A percentile compares a stretch with the other conserved stretches of the same genome.
These are phyloP conservation scores for Drosophila macrospina DNA, from an alignment of 2,888 invertebrate species.

Conservation along the genomic window DNA sequence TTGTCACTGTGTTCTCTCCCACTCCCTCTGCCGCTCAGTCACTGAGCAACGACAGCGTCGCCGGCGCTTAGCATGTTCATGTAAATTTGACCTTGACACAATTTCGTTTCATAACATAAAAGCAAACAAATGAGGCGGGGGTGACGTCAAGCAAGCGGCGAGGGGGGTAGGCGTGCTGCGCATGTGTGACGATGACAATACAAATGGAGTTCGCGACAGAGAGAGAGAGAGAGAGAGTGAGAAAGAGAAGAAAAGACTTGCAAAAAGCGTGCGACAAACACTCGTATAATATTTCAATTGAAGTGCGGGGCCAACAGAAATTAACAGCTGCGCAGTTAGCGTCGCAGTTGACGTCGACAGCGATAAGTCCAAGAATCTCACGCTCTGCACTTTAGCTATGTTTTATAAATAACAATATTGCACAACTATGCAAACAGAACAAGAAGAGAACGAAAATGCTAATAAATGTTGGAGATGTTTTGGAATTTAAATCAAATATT, in stretches of 20 bases:
- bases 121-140: slow-evolving; percentile 74
- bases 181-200: slow-evolving; percentile 52
- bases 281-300: slow-evolving; percentile 76
- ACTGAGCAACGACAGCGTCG: slow-evolving; percentile 34
- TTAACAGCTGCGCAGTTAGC: slow-evolving; percentile 22
- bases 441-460: slow-evolving; percentile 32
- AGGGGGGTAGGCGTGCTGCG: slow-evolving; percentile 15
- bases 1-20: neutral
- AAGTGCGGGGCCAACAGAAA: slow-evolving; percentile 71
- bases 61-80: slow-evolving; percentile 78
- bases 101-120: slow-evolving; percentile 79
- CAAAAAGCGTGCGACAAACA: slow-evolving; percentile 39
- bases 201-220: slow-evolving; percentile 16
- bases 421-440: slow-evolving; percentile 47
- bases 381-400: slow-evolving; percentile 71
- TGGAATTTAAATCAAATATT: slow-evolving; percentile 50
- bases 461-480: slow-evolving; percentile 37
- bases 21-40: slow-evolving; percentile 1
- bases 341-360: slow-evolving; percentile 12
- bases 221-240: slow-evolving; percentile 1
- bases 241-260: slow-evolving; percentile 13
- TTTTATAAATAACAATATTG: slow-evolving; percentile 55
- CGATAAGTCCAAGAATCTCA: slow-evolving; percentile 67
- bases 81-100: slow-evolving; percentile 84
- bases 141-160: slow-evolving; percentile 40